Evolutionary conservation across 2,113 vertebrate genomes (phyloP).

Genomic region (Lamprologus ornatipinnis): DNA sequence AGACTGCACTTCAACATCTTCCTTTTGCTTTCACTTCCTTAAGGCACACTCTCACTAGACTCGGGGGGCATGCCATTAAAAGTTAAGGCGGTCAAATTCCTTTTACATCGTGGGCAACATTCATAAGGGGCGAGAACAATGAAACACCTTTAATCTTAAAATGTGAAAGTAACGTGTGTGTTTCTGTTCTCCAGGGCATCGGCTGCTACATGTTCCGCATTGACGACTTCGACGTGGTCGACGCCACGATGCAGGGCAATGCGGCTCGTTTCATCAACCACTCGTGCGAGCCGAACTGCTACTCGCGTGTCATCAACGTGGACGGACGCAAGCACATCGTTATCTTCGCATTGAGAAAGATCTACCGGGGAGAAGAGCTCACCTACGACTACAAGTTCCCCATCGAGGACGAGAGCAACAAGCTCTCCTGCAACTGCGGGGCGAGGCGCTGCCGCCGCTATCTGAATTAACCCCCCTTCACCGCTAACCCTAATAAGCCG

Average conservation of each 20-base stretch:
- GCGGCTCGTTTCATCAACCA: constrained; percentile 92
- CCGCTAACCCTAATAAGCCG: neutral
- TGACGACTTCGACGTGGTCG: constrained; percentile 89
- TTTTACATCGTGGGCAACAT: neutral
- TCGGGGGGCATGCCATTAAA: neutral
- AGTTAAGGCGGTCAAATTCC: neutral
- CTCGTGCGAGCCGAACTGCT: constrained; percentile 91
- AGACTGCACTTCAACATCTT: neutral
- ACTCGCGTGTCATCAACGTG: constrained; percentile 87
- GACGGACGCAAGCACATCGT: constrained; percentile 92
- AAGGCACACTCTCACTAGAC: neutral
- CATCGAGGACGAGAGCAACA: constrained; percentile 86
- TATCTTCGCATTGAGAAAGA: constrained; percentile 86
- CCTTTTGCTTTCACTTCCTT: neutral
- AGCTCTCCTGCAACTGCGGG: constrained; percentile 85
- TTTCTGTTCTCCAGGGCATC: constrained; percentile 71
- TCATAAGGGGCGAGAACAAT: neutral
- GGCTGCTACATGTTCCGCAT: constrained; percentile 96
- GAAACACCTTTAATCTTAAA: neutral
- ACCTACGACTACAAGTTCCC: constrained; percentile 94
- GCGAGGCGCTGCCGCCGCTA: constrained; percentile 82
- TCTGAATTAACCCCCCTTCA: constrained; percentile 71
- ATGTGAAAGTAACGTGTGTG: neutral
- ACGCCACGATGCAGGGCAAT: constrained; percentile 89
- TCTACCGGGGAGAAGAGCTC: constrained; percentile 87